Evolutionary conservation across 2,113 vertebrate genomes (phyloP), one percentile per base, ranked within the genome.

Genomic region (Poecile atricapillus): DNA sequence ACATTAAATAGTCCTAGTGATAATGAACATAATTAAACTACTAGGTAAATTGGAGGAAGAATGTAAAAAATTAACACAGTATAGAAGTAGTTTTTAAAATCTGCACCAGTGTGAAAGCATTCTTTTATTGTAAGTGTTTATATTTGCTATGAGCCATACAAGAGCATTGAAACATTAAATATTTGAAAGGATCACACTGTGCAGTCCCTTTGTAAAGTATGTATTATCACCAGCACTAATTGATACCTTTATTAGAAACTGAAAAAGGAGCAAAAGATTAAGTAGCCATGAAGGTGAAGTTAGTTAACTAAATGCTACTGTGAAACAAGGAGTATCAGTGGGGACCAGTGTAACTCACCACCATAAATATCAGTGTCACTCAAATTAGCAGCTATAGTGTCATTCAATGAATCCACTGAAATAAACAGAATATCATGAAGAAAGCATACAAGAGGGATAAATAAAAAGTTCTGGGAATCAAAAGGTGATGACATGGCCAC

Each of bases 371-470:
- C 99, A 99, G 99, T 99, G 98, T 99, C 99, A 99, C 98, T 99
- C 98, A 99, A 99, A 98, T 99, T 99, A 99, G 98, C 99, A 98
- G 98, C 98, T 98, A 99, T 98, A 99, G 99, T 99, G 98, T 99
- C 99, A 99, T 99, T 99, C 99, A 99, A 98, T 98, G 99, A 98
- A 98, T 99, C 99, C 99, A 99, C 99, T 99, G 99, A 98, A 99
- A 99, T 98, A 99, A 99, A 99, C 98, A 99, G 96, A 99, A 99
- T 98, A 98, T 98, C 93, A 98, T 98, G 98, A 98, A 98, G 98
- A 98, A 98, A 89, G 94, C 87, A 98, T 95, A 98, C 58, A 93
- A 83, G 88, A 95, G 97, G 92, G 94, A 97, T 94, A 97, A 95
- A 97, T 95, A 87, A 98, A 98, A 97, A 95, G 6, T 95, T 89